Percentiles rank a stretch among this genome's conserved stretches.
These are phyloP conservation scores for Shargacucullia verbasci DNA, from an alignment of 2,888 invertebrate genomes.

Conservation along the genomic window DNA sequence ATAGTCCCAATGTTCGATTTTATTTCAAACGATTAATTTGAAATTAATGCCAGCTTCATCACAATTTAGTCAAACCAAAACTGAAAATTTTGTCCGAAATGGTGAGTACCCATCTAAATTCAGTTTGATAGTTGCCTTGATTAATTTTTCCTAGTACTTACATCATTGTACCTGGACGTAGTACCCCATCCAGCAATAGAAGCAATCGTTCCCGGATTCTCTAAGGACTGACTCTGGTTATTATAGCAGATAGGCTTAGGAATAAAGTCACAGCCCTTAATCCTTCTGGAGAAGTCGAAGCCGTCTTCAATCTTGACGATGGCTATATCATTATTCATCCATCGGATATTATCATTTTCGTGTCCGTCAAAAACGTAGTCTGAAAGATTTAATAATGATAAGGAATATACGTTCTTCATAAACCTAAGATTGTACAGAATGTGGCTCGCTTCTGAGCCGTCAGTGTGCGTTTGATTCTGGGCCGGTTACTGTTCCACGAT, in stretches of 20 bases:
- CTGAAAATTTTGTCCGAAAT: too few relatives aligned
- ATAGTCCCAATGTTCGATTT: too few relatives aligned
- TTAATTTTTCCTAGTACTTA: constrained; percentile 54
- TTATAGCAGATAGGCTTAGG: constrained; percentile 80
- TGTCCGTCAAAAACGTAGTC: constrained; percentile 83
- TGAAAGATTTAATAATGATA: constrained; percentile 41
- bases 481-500: too few relatives aligned
- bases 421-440: too few relatives aligned
- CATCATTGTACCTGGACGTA: constrained; percentile 76
- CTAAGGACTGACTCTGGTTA: constrained; percentile 77
- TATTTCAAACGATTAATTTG: too few relatives aligned
- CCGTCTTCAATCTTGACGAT: constrained; percentile 80
- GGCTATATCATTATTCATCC: constrained; percentile 85
- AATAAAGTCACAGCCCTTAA: constrained; percentile 78
- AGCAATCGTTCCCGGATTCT: constrained; percentile 74
- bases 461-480: too few relatives aligned
- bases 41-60: too few relatives aligned
- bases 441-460: too few relatives aligned
- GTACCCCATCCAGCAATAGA: constrained; percentile 82
- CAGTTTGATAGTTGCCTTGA: background rate
- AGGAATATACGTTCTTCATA: too few relatives aligned
- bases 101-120: background rate
- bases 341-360: constrained; percentile 81
- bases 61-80: too few relatives aligned
- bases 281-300: constrained; percentile 76